phyloP scores from a whole-genome alignment of 2,888 invertebrate species.

The Lasioglossum villosulum region DNA sequence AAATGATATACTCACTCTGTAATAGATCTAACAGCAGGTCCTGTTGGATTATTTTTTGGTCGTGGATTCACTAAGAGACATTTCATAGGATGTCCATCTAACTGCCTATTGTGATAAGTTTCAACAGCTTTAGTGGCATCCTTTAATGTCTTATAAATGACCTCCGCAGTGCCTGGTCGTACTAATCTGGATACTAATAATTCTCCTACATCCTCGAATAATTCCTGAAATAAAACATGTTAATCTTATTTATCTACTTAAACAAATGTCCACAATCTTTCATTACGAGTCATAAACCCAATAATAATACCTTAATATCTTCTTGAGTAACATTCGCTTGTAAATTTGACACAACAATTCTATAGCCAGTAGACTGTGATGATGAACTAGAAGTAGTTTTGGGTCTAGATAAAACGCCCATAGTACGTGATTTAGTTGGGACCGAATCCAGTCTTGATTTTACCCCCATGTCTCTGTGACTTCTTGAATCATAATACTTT shows the following conservation, averaged over 20 bases:
- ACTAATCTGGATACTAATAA: constrained; percentile 93
- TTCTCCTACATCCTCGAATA: constrained; percentile 97
- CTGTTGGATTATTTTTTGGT: constrained; percentile 87
- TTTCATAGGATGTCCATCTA: constrained; percentile 97
- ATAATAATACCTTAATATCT: constrained; percentile 91
- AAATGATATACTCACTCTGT: constrained; percentile 77
- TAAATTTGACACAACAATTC: constrained; percentile 96
- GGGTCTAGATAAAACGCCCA: constrained; percentile 81
- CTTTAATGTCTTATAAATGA: constrained; percentile 93
- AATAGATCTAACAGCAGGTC: constrained; percentile 83
- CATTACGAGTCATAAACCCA: not conserved
- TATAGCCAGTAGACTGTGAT: constrained; percentile 88
- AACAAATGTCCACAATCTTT: not conserved
- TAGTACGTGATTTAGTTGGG: constrained; percentile 76
- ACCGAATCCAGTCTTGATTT: constrained; percentile 85
- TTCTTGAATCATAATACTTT: constrained; percentile 78
- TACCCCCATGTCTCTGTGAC: constrained; percentile 79
- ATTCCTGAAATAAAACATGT: constrained; percentile 88
- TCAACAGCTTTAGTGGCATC: constrained; percentile 96
- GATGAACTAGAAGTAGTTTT: constrained; percentile 81
- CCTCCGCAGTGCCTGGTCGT: constrained; percentile 95
- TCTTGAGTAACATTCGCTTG: constrained; percentile 94
- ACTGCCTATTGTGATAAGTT: constrained; percentile 95
- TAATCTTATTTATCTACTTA: not conserved
- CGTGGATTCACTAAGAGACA: constrained; percentile 93